Conservation (phyloP, 1,140 invertebrate species). For the Euura lappo region DNA sequence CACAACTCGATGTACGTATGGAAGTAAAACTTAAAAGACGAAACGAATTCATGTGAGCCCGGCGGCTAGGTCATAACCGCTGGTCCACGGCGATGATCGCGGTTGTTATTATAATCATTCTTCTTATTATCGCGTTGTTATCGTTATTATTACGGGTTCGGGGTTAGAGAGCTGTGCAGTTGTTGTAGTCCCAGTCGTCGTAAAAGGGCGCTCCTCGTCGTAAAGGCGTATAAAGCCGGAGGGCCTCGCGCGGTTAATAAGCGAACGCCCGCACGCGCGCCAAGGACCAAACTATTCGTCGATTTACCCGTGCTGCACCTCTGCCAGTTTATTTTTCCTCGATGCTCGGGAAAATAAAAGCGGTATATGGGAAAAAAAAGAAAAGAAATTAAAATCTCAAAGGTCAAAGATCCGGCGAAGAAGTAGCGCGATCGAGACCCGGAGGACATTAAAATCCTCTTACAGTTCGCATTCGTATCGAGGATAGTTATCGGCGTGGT, state of each 20-base stretch:
- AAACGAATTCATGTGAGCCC: too few species aligned
- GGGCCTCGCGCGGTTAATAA: conserved; percentile 30
- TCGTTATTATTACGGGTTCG: neutral
- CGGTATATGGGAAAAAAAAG: too few species aligned
- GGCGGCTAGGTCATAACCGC: too few species aligned
- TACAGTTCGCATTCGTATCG: conserved; percentile 44
- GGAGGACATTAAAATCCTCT: conserved; percentile 59
- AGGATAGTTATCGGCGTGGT: too few species aligned
- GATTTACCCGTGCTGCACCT: conserved; percentile 20
- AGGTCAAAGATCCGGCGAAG: conserved; percentile 52
- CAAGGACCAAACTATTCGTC: conserved; percentile 2
- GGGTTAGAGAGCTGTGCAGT: neutral
- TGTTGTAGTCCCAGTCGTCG: neutral
- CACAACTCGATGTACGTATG: too few species aligned
- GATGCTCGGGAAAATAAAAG: too few species aligned
- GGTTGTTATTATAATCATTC: neutral
- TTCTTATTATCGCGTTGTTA: neutral
- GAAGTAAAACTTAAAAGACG: too few species aligned
- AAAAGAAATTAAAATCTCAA: conserved; percentile 36
- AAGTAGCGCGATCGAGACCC: conserved; percentile 27
- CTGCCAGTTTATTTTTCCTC: neutral
- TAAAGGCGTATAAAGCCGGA: conserved; percentile 31
- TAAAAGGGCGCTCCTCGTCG: conserved; percentile 25
- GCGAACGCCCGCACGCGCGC: conserved; percentile 38
- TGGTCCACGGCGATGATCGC: neutral